phyloP scores from a whole-genome alignment of 35 echinoderm and acorn worm genomes.

The Apostichopus japonicus region DNA sequence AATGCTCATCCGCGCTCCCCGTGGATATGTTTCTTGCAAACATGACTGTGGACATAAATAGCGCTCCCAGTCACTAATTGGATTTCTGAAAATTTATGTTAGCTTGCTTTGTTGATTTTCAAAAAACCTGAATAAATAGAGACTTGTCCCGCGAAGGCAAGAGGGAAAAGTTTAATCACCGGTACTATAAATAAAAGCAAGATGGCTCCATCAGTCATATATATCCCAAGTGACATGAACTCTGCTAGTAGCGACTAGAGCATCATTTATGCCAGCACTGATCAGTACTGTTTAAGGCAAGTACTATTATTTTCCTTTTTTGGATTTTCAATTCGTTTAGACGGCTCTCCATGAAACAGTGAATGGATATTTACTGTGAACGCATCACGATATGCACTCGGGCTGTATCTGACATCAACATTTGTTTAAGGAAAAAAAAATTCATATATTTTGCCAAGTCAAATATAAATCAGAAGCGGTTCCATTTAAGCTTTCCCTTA shows the following conservation, averaged over 20 bases:
- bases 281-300: no score
- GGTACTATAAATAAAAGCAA: background rate
- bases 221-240: background rate
- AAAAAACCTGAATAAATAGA: constrained; percentile 17
- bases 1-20: background rate
- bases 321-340: no score
- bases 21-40: background rate
- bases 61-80: background rate
- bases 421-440: no score
- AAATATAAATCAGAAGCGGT: no score
- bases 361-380: no score
- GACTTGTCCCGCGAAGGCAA: background rate
- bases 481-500: no score
- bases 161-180: background rate
- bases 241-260: background rate
- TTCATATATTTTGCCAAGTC: no score
- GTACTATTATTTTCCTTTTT: no score
- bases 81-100: background rate
- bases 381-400: no score
- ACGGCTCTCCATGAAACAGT: no score
- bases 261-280: no score
- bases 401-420: no score
- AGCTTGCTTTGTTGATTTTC: background rate
- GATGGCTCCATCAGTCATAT: background rate
- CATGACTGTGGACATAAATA: constrained; percentile 6